Conservation (phyloP, 2,888 invertebrate genomes). For the Deladenus siricidicola region DNA sequence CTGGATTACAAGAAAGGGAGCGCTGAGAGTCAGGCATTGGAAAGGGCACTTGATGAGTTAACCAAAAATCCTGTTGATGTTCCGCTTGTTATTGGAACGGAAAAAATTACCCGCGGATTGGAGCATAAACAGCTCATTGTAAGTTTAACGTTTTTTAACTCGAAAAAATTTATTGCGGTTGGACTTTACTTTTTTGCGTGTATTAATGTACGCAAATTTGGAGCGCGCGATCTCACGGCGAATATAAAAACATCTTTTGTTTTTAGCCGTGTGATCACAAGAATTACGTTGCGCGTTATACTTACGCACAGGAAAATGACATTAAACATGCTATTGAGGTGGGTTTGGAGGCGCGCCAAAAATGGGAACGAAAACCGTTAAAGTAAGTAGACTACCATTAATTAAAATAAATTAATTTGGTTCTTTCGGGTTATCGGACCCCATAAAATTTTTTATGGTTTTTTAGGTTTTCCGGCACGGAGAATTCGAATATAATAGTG, state of each 20-base stretch:
- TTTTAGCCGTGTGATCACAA: slow-evolving; percentile 68
- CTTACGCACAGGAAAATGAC: slow-evolving; percentile 75
- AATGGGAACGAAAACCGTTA: slow-evolving; percentile 81
- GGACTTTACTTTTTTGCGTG: neutral
- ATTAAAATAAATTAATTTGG: too few relatives aligned
- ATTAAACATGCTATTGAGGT: slow-evolving; percentile 74
- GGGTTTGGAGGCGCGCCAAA: slow-evolving; percentile 69
- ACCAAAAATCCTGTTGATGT: slow-evolving; percentile 62
- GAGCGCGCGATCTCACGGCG: too few relatives aligned
- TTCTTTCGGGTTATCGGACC: too few relatives aligned
- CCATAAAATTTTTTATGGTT: too few relatives aligned
- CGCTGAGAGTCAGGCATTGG: slow-evolving; percentile 68
- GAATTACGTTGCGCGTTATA: slow-evolving; percentile 78
- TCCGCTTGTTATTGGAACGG: slow-evolving; percentile 90
- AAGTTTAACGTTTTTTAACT: slow-evolving; percentile 7
- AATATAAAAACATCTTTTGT: neutral
- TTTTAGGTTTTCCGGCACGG: too few relatives aligned
- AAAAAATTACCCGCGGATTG: slow-evolving; percentile 59
- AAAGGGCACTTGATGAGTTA: slow-evolving; percentile 60
- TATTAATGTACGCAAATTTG: too few relatives aligned
- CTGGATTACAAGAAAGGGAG: slow-evolving; percentile 72
- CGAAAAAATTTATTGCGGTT: neutral
- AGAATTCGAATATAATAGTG: too few relatives aligned
- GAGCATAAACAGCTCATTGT: slow-evolving; percentile 28
- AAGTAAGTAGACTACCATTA: too few relatives aligned